Evolutionary conservation across 2,113 vertebrate genomes (phyloP), one percentile per base, ranked within the genome.

Genomic region (Lepisosteus osseus): DNA sequence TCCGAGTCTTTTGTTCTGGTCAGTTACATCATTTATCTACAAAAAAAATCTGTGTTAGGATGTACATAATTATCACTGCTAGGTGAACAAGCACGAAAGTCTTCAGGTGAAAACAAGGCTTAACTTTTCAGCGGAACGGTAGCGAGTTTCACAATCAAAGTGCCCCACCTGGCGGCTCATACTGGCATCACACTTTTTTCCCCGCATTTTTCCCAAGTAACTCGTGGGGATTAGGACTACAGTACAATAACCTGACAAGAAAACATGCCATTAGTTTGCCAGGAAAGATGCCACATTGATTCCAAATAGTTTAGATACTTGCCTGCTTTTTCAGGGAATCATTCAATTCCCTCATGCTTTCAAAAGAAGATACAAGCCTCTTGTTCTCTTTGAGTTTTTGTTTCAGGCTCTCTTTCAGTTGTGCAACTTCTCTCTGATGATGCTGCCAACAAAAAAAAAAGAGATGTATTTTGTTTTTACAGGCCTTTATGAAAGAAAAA

Each of bases 261-360:
- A 29, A 29, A 29, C 29, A 29, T 29, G 29, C 29, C 29, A 29
- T 29, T 29, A 29, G 29, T 29, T 29, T 29, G 29, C 29, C 29
- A 29, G 29, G 29, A 29, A 29, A 29, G 29, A 29, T 29, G 29
- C 29, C 29, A 29, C 29, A 29, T 29, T 29, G 29, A 29, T 29
- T 29, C 29, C 29, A 29, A 29, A 29, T 29, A 69, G 74, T 67
- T 76, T 67, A 0, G 61, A 47, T 1, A 65, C 78, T 84, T 82
- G 91, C 96, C 94, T 95, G 94, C 78, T 94, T 95, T 78, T 84
- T 97, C 88, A 96, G 80, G 71, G 82, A 87, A 71, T 96, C 92
- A 70, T 97, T 97, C 65, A 93, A 74, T 70, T 94, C 92, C 84
- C 93, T 98, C 69, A 97, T 84, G 41, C 90, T 84, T 70, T 93